Conservation (phyloP, 2,888 invertebrate genomes). For the Agelastica alni region DNA sequence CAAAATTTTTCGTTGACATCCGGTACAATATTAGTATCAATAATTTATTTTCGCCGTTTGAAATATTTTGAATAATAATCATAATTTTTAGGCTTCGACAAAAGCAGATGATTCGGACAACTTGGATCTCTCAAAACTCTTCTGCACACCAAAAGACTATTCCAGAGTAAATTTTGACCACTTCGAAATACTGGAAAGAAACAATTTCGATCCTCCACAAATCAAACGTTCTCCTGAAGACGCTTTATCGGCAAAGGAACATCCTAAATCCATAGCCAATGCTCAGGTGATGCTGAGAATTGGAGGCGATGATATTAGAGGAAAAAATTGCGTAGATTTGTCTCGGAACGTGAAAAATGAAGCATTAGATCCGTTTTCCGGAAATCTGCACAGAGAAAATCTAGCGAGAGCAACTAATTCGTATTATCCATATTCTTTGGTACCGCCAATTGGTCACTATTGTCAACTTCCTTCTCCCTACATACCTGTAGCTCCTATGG, state of each 20-base stretch:
- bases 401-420: neutral
- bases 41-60: too few species aligned
- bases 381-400: neutral
- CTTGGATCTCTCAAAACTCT: conserved; percentile 39
- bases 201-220: conserved; percentile 37
- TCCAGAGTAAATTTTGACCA: conserved; percentile 44
- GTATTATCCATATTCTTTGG: neutral
- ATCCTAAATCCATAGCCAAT: conserved; percentile 40
- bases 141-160: conserved; percentile 44
- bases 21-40: too few species aligned
- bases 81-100: conserved; percentile 20
- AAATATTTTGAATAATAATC: too few species aligned
- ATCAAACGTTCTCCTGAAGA: neutral
- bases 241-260: conserved; percentile 16
- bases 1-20: too few species aligned
- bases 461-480: conserved; percentile 3
- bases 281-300: conserved; percentile 45
- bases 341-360: conserved; percentile 6
- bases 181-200: conserved; percentile 46
- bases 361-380: too few species aligned
- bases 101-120: conserved; percentile 19
- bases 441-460: neutral
- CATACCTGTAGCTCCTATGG: conserved; percentile 5
- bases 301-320: conserved; percentile 38
- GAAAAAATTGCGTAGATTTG: conserved; percentile 22